Base-by-base conservation (phyloP, 2,113 vertebrate species). In the Mormoops blainvillei region DNA sequence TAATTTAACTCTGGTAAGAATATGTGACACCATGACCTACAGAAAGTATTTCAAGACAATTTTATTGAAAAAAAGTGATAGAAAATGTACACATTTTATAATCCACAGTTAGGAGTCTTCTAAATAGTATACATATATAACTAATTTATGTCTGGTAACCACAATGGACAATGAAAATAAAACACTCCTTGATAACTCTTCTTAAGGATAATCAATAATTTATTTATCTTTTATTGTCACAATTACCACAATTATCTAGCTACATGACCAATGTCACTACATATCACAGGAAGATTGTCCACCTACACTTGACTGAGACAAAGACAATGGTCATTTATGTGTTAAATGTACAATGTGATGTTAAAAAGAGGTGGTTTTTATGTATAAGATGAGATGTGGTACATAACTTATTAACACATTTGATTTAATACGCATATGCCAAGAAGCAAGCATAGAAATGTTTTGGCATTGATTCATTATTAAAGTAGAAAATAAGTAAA, bases 201-300 rank as follows among this genome's bases (percentile, higher is more conserved):
- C 97, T 97, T 98, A 98, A 97, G 98, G 98, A 98, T 99, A 98
- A 99, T 98, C 98, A 99, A 99, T 99, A 99, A 99, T 99, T 99
- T 99, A 99, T 99, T 99, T 99, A 87, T 98, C 96, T 98, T 98
- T 98, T 96, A 98, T 99, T 98, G 98, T 98, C 99, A 99, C 99
- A 99, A 98, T 99, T 98, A 99, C 98, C 99, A 99, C 99, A 99
- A 20, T 98, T 98, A 99, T 94, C 98, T 99, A 99, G 98, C 99
- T 99, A 99, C 98, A 99, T 99, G 98, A 98, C 98, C 98, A 98
- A 98, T 98, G 98, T 98, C 98, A 99, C 98, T 99, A 99, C 98
- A 98, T 98, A 99, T 98, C 98, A 99, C 99, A 98, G 95, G 92
- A 99, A 98, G 98, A 98, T 98, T 98, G 98, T 98, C 98, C 98